Evolutionary conservation across 2,797 vertebrate genomes (phyloP).

Genomic region (Orientallactaga sibirica): DNA sequence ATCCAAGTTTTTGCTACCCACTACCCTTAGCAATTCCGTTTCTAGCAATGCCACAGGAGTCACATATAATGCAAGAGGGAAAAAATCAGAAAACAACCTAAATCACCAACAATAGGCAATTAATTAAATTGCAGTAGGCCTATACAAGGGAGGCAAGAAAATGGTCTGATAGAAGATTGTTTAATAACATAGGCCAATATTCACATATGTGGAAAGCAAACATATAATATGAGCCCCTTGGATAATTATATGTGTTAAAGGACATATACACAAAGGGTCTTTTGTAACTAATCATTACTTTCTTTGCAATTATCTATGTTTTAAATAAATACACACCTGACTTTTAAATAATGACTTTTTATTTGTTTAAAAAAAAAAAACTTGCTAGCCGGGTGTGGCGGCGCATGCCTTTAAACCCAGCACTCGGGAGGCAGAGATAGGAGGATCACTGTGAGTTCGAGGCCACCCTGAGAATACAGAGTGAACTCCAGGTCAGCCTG

Average conservation of each 20-base stretch:
- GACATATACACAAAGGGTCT: neutral
- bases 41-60: slow-evolving; percentile 2
- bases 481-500: no score
- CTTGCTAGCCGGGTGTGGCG: no score
- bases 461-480: no score
- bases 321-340: slow-evolving; percentile 48
- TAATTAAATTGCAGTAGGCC: slow-evolving; percentile 27
- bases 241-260: neutral
- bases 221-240: neutral
- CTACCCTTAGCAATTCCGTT: neutral
- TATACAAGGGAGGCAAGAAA: slow-evolving; percentile 11
- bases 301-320: slow-evolving; percentile 34
- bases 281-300: slow-evolving; percentile 20
- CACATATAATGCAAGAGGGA: slow-evolving; percentile 13
- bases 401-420: no score
- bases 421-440: no score
- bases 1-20: slow-evolving; percentile 24
- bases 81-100: slow-evolving; percentile 54
- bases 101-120: neutral
- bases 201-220: slow-evolving; percentile 29
- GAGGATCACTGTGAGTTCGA: no score
- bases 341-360: neutral
- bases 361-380: neutral
- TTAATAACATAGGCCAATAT: slow-evolving; percentile 33
- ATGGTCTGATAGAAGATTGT: neutral